phyloP scores from a whole-genome alignment of 2,888 invertebrate genomes.

The Drosophila testacea region DNA sequence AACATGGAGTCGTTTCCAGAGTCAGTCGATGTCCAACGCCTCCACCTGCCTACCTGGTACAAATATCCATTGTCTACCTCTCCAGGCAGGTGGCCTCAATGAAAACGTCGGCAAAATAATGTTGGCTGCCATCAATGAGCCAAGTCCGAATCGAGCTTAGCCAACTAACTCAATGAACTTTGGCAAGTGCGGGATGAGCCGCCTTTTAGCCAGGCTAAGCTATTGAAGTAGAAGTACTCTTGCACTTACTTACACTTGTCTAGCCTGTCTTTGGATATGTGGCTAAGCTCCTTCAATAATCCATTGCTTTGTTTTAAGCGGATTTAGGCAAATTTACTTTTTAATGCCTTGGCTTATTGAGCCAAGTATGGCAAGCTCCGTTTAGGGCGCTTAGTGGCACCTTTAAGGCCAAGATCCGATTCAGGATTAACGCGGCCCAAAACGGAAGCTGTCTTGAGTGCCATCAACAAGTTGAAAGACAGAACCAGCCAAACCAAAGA shows the following conservation, averaged over 20 bases:
- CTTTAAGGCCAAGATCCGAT: slow-evolving; percentile 38
- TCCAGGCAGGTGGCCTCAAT: slow-evolving; percentile 34
- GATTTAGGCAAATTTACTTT: slow-evolving; percentile 79
- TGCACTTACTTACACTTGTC: slow-evolving; percentile 19
- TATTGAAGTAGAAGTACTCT: slow-evolving; percentile 31
- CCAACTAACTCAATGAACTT: slow-evolving; percentile 60
- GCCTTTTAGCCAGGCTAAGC: slow-evolving; percentile 44
- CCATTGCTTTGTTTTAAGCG: slow-evolving; percentile 55
- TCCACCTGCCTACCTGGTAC: slow-evolving; percentile 50
- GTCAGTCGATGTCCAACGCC: slow-evolving; percentile 22
- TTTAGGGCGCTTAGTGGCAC: slow-evolving; percentile 75
- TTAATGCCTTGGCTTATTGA: slow-evolving; percentile 75
- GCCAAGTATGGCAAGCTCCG: slow-evolving; percentile 57
- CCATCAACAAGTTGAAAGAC: slow-evolving; percentile 3
- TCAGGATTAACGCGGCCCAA: slow-evolving; percentile 46
- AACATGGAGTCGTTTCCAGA: slow-evolving; percentile 15
- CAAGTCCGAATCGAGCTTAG: slow-evolving; percentile 14
- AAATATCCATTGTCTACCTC: neutral
- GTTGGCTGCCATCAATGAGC: slow-evolving; percentile 34
- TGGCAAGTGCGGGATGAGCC: slow-evolving; percentile 35
- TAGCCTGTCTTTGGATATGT: neutral
- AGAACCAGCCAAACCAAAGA: neutral
- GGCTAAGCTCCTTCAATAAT: slow-evolving; percentile 38
- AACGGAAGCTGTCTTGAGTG: slow-evolving; percentile 47
- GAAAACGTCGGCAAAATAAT: neutral